Evolutionary conservation across 2,888 invertebrate genomes (phyloP).

Genomic region (Rhyacophila evoluta): DNA sequence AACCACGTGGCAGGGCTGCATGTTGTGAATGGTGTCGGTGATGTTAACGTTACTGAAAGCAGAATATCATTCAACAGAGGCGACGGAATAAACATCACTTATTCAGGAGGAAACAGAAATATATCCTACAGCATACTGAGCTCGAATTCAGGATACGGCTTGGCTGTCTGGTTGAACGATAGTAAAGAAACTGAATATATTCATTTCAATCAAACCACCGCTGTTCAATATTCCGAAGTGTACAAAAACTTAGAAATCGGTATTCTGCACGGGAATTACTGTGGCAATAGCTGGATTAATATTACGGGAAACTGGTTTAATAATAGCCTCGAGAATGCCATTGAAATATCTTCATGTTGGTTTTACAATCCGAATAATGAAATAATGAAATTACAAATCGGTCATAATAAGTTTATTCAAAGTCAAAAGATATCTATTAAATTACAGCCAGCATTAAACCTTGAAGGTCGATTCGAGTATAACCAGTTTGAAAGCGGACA

Average conservation of each 20-base stretch:
- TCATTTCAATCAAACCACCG: slow-evolving; percentile 86
- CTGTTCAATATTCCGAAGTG: slow-evolving; percentile 88
- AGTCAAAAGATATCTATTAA: slow-evolving; percentile 82
- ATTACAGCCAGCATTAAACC: slow-evolving; percentile 85
- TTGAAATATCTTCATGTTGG: slow-evolving; percentile 90
- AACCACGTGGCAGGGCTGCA: slow-evolving; percentile 92
- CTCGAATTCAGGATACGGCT: slow-evolving; percentile 89
- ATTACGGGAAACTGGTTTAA: slow-evolving; percentile 93
- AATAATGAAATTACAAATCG: slow-evolving; percentile 78
- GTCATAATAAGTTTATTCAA: slow-evolving; percentile 85
- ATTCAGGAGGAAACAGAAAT: slow-evolving; percentile 93
- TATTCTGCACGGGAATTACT: slow-evolving; percentile 93
- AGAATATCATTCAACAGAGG: slow-evolving; percentile 91
- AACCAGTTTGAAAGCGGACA: slow-evolving; percentile 88
- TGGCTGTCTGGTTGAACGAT: slow-evolving; percentile 92
- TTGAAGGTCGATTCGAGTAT: slow-evolving; percentile 83
- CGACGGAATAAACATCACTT: slow-evolving; percentile 95
- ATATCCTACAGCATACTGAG: slow-evolving; percentile 88
- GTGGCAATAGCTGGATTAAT: slow-evolving; percentile 86
- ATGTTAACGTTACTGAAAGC: slow-evolving; percentile 93
- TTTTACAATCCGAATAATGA: slow-evolving; percentile 67
- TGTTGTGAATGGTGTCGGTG: slow-evolving; percentile 90
- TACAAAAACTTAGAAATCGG: slow-evolving; percentile 90
- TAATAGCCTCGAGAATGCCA: slow-evolving; percentile 80
- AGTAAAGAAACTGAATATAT: slow-evolving; percentile 82